Conservation (phyloP, 1,140 invertebrate species). For the Physella acuta region DNA sequence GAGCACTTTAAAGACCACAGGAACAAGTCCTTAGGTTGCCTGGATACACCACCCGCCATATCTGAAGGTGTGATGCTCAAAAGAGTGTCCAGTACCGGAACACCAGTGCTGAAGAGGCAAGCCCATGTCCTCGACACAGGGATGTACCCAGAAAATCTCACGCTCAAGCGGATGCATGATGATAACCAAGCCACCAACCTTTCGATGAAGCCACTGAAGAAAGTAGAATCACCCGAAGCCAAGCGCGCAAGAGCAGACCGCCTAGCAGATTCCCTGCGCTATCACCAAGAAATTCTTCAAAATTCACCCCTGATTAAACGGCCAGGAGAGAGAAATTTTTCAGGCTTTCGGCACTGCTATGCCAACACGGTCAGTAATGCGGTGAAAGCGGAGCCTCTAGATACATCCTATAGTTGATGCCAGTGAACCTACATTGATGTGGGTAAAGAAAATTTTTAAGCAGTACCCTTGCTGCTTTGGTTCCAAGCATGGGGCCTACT, state of each 20-base stretch:
- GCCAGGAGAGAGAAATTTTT: constrained; percentile 27
- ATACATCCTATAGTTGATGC: constrained; percentile 26
- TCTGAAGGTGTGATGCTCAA: constrained; percentile 17
- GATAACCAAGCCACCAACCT: constrained; percentile 19
- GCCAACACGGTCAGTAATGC: constrained; percentile 20
- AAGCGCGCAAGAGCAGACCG: constrained; percentile 25
- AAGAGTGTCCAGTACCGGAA: constrained; percentile 28
- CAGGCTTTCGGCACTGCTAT: constrained; percentile 30
- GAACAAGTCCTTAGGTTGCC: constrained; percentile 17
- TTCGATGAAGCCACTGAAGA: constrained; percentile 21
- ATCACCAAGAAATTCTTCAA: constrained; percentile 32
- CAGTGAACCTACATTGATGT: neutral
- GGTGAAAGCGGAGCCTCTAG: constrained; percentile 29
- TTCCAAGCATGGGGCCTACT: constrained; percentile 9
- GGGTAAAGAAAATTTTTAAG: constrained; percentile 7
- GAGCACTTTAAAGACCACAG: constrained; percentile 17
- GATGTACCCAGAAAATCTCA: constrained; percentile 22
- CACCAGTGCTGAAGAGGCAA: constrained; percentile 25
- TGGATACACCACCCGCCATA: constrained; percentile 5
- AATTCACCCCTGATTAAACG: constrained; percentile 32
- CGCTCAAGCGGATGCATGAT: constrained; percentile 10
- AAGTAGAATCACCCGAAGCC: constrained; percentile 25
- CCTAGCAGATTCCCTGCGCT: constrained; percentile 26
- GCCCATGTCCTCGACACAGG: constrained; percentile 19
- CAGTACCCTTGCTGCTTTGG: constrained; percentile 22